A percentile compares a stretch with the other conserved stretches of the same genome.
These are phyloP conservation scores for Heliopora coerulea DNA, from an alignment of 92 coral and sea anemone genomes.

Conservation along the genomic window DNA sequence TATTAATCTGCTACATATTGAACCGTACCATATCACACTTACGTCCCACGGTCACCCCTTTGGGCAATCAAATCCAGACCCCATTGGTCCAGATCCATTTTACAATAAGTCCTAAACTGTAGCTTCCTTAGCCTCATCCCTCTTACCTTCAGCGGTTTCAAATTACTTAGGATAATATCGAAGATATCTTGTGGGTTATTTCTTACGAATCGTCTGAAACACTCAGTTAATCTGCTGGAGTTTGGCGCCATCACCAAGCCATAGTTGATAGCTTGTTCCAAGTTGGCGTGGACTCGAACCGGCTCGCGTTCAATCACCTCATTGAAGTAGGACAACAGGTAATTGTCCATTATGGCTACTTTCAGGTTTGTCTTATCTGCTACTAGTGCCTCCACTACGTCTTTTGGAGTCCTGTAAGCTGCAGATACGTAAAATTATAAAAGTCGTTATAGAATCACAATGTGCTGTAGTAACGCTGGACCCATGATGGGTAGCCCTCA, in stretches of 20 bases:
- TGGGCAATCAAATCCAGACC: too few relatives aligned
- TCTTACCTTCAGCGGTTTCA: constrained; percentile 89
- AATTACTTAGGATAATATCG: constrained; percentile 75
- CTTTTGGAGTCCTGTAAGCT: constrained; percentile 70
- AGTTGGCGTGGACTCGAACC: constrained; percentile 79
- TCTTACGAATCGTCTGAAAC: constrained; percentile 77
- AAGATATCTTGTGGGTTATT: constrained; percentile 96
- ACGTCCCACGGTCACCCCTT: too few relatives aligned
- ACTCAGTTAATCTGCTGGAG: constrained; percentile 56
- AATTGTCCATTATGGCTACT: constrained; percentile 89
- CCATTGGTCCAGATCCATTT: too few relatives aligned
- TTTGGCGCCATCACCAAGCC: constrained; percentile 76
- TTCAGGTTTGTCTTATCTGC: constrained; percentile 47
- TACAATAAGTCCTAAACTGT: background rate
- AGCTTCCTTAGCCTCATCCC: background rate
- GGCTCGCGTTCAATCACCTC: constrained; percentile 70
- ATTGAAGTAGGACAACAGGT: constrained; percentile 80
- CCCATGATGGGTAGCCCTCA: too few relatives aligned
- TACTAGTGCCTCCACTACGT: constrained; percentile 71
- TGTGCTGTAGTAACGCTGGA: too few relatives aligned
- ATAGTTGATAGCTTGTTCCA: constrained; percentile 86
- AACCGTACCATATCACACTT: too few relatives aligned
- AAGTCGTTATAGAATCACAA: too few relatives aligned
- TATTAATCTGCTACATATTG: too few relatives aligned
- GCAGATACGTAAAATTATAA: too few relatives aligned